A percentile compares a stretch with the other conserved stretches of the same genome.
Evolutionary conservation across 2,797 vertebrate genomes (phyloP).

Genomic region (Artibeus jamaicensis): DNA sequence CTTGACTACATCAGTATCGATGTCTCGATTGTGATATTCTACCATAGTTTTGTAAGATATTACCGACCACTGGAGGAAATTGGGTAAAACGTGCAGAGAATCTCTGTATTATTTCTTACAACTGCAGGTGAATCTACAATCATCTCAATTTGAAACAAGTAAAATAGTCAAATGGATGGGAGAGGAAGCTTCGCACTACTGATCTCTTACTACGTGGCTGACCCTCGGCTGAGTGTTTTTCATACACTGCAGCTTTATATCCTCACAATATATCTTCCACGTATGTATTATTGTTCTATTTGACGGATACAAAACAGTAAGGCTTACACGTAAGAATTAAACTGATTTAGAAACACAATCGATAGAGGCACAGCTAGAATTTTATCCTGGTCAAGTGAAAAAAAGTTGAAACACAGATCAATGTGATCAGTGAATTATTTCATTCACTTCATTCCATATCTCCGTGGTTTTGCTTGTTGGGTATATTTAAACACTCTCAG

Average conservation of each 20-base stretch:
- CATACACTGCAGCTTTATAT: neutral
- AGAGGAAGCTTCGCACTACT: neutral
- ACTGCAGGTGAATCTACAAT: neutral
- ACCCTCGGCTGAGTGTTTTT: neutral
- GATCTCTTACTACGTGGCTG: neutral
- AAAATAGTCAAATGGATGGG: neutral
- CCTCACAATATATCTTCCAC: neutral
- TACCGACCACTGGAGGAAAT: neutral
- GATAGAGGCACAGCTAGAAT: conserved; percentile 47
- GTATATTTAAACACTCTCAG: conserved; percentile 63
- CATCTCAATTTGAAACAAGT: neutral
- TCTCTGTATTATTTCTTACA: neutral
- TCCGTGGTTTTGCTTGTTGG: conserved; percentile 54
- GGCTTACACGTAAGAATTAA: neutral
- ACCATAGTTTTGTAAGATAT: neutral
- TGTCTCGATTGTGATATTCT: neutral
- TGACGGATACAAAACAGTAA: neutral
- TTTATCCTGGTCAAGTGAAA: neutral
- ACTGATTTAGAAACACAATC: neutral
- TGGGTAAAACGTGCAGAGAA: neutral
- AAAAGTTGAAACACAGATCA: conserved; percentile 34
- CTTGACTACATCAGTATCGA: neutral
- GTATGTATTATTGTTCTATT: neutral
- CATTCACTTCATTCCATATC: conserved; percentile 58
- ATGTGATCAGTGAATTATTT: conserved; percentile 58